Base-by-base conservation (phyloP, 1,140 invertebrate species). In the Drosophila pachea region DNA sequence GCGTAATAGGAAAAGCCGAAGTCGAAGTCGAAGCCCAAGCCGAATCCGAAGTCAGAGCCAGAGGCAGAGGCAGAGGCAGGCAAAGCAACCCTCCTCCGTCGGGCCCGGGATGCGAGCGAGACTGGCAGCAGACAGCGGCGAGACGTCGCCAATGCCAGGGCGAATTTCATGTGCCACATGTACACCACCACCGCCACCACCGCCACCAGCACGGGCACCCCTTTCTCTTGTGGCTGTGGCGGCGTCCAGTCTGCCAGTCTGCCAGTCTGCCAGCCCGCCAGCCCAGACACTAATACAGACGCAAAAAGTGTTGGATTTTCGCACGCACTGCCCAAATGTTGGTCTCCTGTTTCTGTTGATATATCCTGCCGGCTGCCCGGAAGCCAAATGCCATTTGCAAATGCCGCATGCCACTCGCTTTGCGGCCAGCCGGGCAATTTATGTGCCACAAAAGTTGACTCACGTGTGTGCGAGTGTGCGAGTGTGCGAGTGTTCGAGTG, bases 291-390 rank as follows among this genome's bases (percentile, higher is more conserved):
- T 33, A 67, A 56, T 48, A 68, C 74, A 78, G 74, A 74, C 78
- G 52, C 74, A 82, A 62, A 81, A 73, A 74, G 79, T 86, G 82
- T 84, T 86, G 79, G 77, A 66, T 84, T 84, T 81, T 86, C 81
- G 76, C 79, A 86, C 79, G 82, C 81, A 86, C 73, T 76, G 48
- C 12, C 12, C 49, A 52, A 52, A 36, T 16, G 49, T 52, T 52
- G 49, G 58, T 70, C 68, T 70, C 50, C 6, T 64, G 67, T 67
- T 9, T 33, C 16, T 59, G 54, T 50, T 69, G 53, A 59, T 78
- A 79, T 84, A 86, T 83, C 79, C 79, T 84, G 22, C 22, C 22
- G 22, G 22, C 22, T 83, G 79, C 72, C 79, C 79, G 79, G 79
- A 83, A 83, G 76, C 79, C 81, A 70, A 86, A 68, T 55, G 74